Base-by-base conservation (phyloP, 2,797 vertebrate genomes). In the Parauchenoglanis ngamensis region DNA sequence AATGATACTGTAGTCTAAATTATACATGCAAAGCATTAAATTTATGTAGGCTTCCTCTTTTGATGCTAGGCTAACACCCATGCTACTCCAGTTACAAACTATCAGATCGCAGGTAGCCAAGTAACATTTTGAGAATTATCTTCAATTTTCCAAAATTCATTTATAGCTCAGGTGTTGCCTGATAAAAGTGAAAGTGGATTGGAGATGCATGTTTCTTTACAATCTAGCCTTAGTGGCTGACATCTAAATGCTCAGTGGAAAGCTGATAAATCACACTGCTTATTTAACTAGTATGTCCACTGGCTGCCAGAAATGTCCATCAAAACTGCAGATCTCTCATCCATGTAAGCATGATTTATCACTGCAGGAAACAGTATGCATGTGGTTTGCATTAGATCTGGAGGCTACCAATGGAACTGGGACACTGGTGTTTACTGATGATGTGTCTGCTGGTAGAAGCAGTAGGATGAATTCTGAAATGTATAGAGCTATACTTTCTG, bases 1-100 rank as follows among this genome's bases (percentile, higher is more conserved):
- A 83, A 83, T 19, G 10, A 67, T 21, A 67, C 80, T 67, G 44
- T 31, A 11, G 17, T 67, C 80, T 82, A 83, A 83, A 83, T 82
- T n/a, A 82, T 83, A 61, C 61, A 83, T 67, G 44, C 25, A 67
- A 82, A 28, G 25, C 59, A 65, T 52, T 63, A 46, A 0, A 21
- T 83, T 67, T 52, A 67, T 67, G 19, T 0, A 52, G 7, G 61
- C 46, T 67, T 52, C 44, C n/a, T 31, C 17, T 52, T 44, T 46
- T 52, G 61, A 67, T 83, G 15, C 59, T 67, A 52, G 25, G 61
- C 15, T 23, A 83, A 31, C 25, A 67, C 17, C 5, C 78, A 61
- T 25, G 56, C 35, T 80, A 80, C 57, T 67, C 46, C 17, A 40
- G 35, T 40, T 19, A 80, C 77, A 25, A 61, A n/a, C 2, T 15